Evolutionary conservation across 2,113 vertebrate species (phyloP).

Genomic region (Aphelocoma coerulescens): DNA sequence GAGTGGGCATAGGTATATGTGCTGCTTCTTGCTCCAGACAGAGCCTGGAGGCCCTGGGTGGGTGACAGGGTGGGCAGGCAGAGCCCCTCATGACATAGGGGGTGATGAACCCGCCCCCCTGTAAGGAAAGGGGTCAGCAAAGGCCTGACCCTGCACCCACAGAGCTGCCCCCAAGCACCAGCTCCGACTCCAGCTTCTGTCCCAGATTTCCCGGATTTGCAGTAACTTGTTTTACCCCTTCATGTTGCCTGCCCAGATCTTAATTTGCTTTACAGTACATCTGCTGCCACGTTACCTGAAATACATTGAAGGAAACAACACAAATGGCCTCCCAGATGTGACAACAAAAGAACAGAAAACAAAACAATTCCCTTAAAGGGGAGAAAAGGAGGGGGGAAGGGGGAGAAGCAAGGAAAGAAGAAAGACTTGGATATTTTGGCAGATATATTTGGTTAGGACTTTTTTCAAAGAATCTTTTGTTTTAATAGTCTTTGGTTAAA

Average conservation of each 20-base stretch:
- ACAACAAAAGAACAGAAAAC: background rate
- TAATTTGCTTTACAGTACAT: background rate
- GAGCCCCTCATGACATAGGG: rapidly evolving
- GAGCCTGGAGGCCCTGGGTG: background rate
- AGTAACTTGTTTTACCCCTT: background rate
- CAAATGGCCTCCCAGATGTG: background rate
- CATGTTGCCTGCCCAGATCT: background rate
- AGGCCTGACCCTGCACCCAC: background rate
- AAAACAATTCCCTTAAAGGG: background rate
- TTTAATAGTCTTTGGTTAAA: background rate
- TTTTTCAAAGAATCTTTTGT: background rate
- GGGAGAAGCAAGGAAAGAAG: background rate
- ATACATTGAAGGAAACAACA: background rate
- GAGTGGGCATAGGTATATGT: background rate
- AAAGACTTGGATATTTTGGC: background rate
- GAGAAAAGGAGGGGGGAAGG: background rate
- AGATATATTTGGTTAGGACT: background rate
- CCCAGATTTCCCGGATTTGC: background rate
- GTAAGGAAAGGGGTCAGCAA: background rate
- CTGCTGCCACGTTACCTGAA: background rate
- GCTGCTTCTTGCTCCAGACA: background rate
- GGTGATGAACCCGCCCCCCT: background rate
- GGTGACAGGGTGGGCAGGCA: background rate
- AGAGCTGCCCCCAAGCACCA: background rate
- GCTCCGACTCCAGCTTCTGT: background rate